Evolutionary conservation across 1,140 invertebrate species (phyloP), one percentile per base, ranked within the genome.

Genomic region (Meloidogyne hapla): DNA sequence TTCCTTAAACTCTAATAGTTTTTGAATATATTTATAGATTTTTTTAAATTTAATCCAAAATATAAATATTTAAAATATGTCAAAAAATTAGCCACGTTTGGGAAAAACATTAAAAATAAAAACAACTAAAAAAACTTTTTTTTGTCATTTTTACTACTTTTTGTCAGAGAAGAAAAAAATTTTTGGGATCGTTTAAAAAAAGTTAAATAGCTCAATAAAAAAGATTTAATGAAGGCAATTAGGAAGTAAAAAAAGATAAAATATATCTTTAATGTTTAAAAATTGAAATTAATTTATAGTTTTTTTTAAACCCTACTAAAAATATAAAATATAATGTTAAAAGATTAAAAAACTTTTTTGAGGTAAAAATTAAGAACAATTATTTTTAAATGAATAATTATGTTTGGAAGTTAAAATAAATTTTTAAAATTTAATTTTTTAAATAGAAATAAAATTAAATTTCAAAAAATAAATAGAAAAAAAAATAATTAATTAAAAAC

Each of bases 161-260:
- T 33, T 40, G 4, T 66, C 25, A 18, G 13, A 66, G 6, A 18
- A 18, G 21, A 66, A 26, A 66, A 65, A 33, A 33, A 33, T 33
- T 33, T 33, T 33, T 23, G 25, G 4, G 26, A 18, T 40, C 23
- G 26, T 66, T 66, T 15, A 26, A 40, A 33, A 66, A 28, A 2
- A 65, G 4, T 66, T 66, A 33, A 66, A 33, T 33, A 66, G 26
- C 65, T 33, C n/a, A 66, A 66, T 33, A 66, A 40, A 18, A 33
- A 66, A 33, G 65, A 40, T 66, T 40, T 33, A 66, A 33, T 66
- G 26, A 21, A 6, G 65, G 26, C 21, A 40, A 66, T 66, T 66
- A 40, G 26, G 38, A 66, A 33, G n/a, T 33, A 66, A 33, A 66
- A 66, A 38, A 65, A 33, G 40, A 68, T 28, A 40, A 33, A 68